Evolutionary conservation across 2,113 vertebrate species (phyloP), one percentile per base, ranked within the genome.

Genomic region (Climacteris rufus): DNA sequence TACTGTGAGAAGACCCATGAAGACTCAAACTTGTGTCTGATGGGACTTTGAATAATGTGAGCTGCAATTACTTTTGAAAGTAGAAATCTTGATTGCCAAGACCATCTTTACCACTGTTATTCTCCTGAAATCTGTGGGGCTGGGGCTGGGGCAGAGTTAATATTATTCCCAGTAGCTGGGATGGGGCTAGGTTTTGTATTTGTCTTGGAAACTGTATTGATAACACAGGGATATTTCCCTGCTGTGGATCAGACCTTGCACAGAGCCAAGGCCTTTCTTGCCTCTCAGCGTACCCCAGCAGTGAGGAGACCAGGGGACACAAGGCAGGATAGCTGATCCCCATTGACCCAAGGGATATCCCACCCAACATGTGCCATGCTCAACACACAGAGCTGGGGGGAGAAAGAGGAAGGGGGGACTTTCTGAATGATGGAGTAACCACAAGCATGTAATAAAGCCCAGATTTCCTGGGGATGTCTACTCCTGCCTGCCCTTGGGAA

Each of bases 391-490:
- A 45, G 11, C 28, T 52, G 11, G 54, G 57, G 22, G 37, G 7
- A 31, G 6, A 3, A 33, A 39, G 19, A 50, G 37, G 33, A n/a
- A 70, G 9, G 9, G 4, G 13, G 4, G 0, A 10, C 10, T 25
- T 74, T 10, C 31, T 27, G 10, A 11, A 11, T 7, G 6, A 23
- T 35, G 24, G 28, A 33, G 5, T 20, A 47, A 47, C 15, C 4
- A 27, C 13, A 33, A 47, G 13, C 15, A 20, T 2, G 2, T 6
- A 31, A 24, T 18, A 37, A 47, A 37, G 0, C 15, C 40, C 31
- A 61, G 11, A 42, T 75, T 68, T 81, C 11, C 61, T 11, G 28
- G 25, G 6, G 8, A 9, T 44, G 53, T 9, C 22, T 33, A 2
- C 5, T 53, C 13, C 22, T 74, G 39, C 7, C 82, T 54, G 47